A percentile compares a stretch with the other conserved stretches of the same genome.
These are phyloP conservation scores for Bombus picipes DNA, from an alignment of 1,140 invertebrate genomes.

Conservation along the genomic window DNA sequence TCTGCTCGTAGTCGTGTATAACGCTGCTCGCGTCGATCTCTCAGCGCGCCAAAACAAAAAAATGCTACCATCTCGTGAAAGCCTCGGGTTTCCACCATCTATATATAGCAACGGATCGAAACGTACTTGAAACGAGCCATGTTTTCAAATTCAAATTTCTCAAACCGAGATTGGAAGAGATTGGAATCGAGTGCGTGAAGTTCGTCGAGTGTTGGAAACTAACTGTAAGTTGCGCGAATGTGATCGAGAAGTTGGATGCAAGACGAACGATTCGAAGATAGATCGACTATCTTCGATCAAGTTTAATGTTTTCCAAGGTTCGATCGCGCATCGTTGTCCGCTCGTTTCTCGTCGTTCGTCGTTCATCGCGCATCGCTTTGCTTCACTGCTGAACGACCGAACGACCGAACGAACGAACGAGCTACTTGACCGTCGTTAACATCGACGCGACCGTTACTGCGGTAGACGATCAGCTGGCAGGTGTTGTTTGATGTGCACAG, in stretches of 20 bases:
- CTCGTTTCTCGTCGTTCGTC: no score
- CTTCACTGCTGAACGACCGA: not conserved
- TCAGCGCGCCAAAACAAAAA: not conserved
- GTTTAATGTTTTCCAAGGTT: not conserved
- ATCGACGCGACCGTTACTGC: not conserved
- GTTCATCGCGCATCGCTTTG: not conserved
- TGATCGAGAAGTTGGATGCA: not conserved
- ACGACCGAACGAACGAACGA: not conserved
- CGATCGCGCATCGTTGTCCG: not conserved
- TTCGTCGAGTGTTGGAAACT: not conserved
- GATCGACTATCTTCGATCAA: not conserved
- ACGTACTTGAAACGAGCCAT: not conserved
- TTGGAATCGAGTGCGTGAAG: not conserved
- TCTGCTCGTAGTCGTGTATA: not conserved
- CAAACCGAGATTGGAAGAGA: no score
- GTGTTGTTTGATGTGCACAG: not conserved
- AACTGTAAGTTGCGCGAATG: not conserved
- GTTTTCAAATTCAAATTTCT: not conserved
- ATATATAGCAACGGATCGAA: not conserved
- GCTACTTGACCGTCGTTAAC: not conserved
- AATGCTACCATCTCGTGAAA: not conserved
- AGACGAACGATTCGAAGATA: no score
- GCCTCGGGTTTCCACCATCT: not conserved
- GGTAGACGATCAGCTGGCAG: slow-evolving; percentile 17
- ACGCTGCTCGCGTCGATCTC: not conserved